Conservation (phyloP, 1,140 invertebrate species). For the Coptotermes formosanus region DNA sequence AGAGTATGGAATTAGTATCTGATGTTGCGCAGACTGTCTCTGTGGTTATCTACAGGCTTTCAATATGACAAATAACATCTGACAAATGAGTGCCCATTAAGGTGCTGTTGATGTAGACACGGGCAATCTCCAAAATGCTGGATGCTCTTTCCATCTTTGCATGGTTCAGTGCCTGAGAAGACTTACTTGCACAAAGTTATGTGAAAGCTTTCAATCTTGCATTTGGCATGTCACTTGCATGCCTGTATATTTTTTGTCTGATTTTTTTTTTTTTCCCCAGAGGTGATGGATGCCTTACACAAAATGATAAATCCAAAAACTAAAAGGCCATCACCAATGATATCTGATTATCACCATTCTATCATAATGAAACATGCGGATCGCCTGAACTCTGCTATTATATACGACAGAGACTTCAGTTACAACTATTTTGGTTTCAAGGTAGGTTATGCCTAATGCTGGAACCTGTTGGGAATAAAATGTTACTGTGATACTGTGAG, state of each 20-base stretch:
- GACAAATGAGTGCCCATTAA: too few species aligned
- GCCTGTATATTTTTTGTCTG: background rate
- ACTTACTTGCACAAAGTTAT: too few species aligned
- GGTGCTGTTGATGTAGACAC: too few species aligned
- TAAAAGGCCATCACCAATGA: slow-evolving; percentile 71
- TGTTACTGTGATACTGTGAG: background rate
- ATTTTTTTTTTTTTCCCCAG: slow-evolving; percentile 59
- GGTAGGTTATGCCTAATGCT: slow-evolving; percentile 44
- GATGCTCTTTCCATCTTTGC: too few species aligned
- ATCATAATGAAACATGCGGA: slow-evolving; percentile 88
- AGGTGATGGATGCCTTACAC: slow-evolving; percentile 88
- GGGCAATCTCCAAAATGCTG: too few species aligned
- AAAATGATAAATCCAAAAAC: slow-evolving; percentile 74
- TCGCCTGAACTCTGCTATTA: slow-evolving; percentile 90
- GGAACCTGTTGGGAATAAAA: slow-evolving; percentile 15
- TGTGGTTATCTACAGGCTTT: too few species aligned
- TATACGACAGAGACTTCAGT: slow-evolving; percentile 95
- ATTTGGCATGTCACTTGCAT: too few species aligned
- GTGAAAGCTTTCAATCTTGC: too few species aligned
- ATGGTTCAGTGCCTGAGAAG: too few species aligned
- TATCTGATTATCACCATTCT: slow-evolving; percentile 79
- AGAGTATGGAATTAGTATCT: too few species aligned
- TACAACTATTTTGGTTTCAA: slow-evolving; percentile 99
- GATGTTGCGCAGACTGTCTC: too few species aligned
- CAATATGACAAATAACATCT: too few species aligned